Conservation (phyloP, 2,888 invertebrate species). For the Fragum fragum region DNA sequence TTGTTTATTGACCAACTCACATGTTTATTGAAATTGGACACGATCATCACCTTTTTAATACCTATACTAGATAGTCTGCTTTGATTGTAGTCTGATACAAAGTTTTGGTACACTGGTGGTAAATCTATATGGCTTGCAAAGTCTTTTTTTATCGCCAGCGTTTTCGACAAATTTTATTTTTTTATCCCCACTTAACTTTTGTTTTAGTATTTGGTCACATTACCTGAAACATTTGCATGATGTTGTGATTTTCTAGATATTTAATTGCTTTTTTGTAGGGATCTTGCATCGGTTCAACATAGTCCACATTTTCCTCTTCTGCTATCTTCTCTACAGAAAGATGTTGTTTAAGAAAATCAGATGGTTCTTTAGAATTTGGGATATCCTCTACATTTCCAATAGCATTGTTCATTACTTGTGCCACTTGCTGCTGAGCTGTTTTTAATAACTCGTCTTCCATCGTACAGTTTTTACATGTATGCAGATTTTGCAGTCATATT, state of each 20-base stretch:
- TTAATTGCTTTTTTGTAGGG: conserved; percentile 83
- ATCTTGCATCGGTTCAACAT: conserved; percentile 80
- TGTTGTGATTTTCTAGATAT: conserved; percentile 83
- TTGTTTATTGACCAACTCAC: no score
- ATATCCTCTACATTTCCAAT: conserved; percentile 48
- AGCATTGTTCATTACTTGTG: conserved; percentile 67
- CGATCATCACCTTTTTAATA: no score
- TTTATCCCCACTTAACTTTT: no score
- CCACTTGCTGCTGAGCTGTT: conserved; percentile 66
- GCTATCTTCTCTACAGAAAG: conserved; percentile 31
- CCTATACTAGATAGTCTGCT: no score
- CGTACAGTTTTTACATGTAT: background rate
- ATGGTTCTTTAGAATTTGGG: conserved; percentile 28
- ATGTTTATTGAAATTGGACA: no score
- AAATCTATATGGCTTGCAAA: no score
- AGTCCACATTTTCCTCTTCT: conserved; percentile 60
- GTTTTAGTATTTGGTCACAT: no score
- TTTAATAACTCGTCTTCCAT: conserved; percentile 41
- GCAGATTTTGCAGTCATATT: conserved; percentile 54
- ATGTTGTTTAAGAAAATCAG: conserved; percentile 32
- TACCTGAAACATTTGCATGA: conserved; percentile 84
- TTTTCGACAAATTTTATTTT: no score
- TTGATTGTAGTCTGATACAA: no score
- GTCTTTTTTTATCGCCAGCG: no score
- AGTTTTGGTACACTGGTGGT: no score